A percentile compares a stretch with the other conserved stretches of the same genome.
Conservation (phyloP, 1,140 invertebrate genomes). For the Pollicipes pollicipes region DNA sequence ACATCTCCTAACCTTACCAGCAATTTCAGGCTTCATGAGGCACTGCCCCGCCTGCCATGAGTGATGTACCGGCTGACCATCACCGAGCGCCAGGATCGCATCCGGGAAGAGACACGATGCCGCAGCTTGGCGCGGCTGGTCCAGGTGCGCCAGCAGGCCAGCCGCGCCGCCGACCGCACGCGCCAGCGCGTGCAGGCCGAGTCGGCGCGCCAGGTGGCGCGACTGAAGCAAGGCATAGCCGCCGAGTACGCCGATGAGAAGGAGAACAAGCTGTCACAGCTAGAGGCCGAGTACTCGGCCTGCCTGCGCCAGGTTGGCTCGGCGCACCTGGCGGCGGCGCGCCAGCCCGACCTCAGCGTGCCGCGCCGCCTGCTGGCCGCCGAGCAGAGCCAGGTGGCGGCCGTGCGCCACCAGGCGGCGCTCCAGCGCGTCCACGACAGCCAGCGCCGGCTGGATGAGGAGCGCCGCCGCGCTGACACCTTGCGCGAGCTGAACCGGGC, state of each 20-base stretch:
- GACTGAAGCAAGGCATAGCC: not conserved
- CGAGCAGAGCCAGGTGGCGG: not conserved
- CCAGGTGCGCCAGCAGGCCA: slow-evolving; percentile 1
- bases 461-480: not conserved
- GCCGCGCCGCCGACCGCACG: not conserved
- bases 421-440: not conserved
- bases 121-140: not conserved
- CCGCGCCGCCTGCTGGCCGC: not conserved
- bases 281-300: slow-evolving; percentile 4
- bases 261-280: not conserved
- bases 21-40: too few relatives aligned
- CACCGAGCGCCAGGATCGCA: not conserved
- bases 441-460: not conserved
- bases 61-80: not conserved
- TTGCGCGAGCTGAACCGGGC: not conserved
- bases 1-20: too few relatives aligned
- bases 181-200: slow-evolving; percentile 2
- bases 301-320: not conserved
- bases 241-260: not conserved
- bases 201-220: not conserved
- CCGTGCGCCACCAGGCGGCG: not conserved
- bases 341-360: not conserved
- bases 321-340: not conserved
- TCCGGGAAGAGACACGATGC: not conserved
- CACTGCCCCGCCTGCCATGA: not conserved